These are phyloP conservation scores for Sapayoa aenigma DNA, from an alignment of 2,113 vertebrate genomes.

Conservation along the genomic window DNA sequence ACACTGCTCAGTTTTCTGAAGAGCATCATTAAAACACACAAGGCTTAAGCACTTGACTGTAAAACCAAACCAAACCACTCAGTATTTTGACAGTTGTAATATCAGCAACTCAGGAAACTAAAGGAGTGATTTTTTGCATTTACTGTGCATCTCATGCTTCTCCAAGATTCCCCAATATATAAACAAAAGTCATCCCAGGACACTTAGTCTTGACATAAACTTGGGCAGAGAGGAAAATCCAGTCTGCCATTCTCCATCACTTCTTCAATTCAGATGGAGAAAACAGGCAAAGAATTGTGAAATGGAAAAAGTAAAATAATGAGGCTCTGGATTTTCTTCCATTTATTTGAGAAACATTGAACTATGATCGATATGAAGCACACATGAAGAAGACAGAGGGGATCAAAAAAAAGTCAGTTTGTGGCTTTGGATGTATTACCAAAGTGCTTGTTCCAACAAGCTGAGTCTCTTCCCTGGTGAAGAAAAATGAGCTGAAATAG, in stretches of 20 bases:
- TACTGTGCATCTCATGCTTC: neutral
- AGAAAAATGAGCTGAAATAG: neutral
- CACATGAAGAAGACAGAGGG: neutral
- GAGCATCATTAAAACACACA: neutral
- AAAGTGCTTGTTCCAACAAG: neutral
- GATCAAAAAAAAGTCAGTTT: neutral
- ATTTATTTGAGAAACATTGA: neutral
- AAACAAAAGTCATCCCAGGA: neutral
- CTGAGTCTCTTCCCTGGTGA: neutral
- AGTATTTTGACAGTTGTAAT: neutral
- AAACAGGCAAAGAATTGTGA: neutral
- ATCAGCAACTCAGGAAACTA: neutral
- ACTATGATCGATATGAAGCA: neutral
- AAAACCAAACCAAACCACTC: neutral
- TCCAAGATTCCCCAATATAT: neutral
- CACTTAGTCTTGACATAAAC: neutral
- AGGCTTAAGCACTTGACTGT: neutral
- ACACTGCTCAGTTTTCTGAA: neutral
- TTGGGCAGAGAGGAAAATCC: neutral
- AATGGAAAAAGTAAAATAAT: neutral
- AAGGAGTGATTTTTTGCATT: neutral
- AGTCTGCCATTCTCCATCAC: neutral
- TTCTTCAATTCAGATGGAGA: neutral
- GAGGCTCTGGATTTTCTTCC: neutral
- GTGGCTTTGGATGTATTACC: neutral